Base-by-base conservation (phyloP, 2,888 invertebrate species). In the Mechanitis mazaeus region DNA sequence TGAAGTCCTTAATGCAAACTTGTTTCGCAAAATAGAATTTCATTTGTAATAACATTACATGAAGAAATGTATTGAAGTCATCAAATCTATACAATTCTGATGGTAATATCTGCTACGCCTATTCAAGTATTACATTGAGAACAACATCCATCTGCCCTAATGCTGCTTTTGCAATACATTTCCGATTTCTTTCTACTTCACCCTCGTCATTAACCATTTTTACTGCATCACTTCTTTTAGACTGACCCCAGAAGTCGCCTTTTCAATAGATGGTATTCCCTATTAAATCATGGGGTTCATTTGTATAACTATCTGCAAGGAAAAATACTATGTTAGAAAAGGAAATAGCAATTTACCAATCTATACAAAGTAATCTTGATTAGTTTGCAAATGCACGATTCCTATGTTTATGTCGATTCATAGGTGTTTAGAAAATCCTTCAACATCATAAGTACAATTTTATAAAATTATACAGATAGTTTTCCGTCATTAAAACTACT, bases 321-420 rank as follows among this genome's bases (percentile, higher is more conserved):
- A 74, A 75, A 67, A 74, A 71, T 69, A 69, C 71, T 71, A 68
- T 65, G 68, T 66, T 68, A 56, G 66, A 65, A 65, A 71, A 72
- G 78, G 78, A 80, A 78, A 77, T 76, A 69, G 73, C 78, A 74
- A 77, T 79, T 81, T 79, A 73, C 75, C 69, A 68, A 79, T 45
- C 35, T 20, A 20, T 59, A 63, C 58, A 64, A 64, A 64, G 64
- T 63, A 66, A 63, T 61, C 54, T 63, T 28, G 31, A 50, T 31
- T 50, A 42, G 9, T 42, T 9, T 42, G 9, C 9, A 42, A 7
- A 42, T 42, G 11, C 42, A 42, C 11, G 9, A 42, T 42, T 1
- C 38, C 7, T 42, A 5, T 35, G 35, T 2, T 9, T 42, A 9
- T 42, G 11, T 42, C 2, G 7, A 42, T 9, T 42, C 42, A 42